Conservation (phyloP, 2,888 invertebrate genomes). For the Carterocephalus palaemon region DNA sequence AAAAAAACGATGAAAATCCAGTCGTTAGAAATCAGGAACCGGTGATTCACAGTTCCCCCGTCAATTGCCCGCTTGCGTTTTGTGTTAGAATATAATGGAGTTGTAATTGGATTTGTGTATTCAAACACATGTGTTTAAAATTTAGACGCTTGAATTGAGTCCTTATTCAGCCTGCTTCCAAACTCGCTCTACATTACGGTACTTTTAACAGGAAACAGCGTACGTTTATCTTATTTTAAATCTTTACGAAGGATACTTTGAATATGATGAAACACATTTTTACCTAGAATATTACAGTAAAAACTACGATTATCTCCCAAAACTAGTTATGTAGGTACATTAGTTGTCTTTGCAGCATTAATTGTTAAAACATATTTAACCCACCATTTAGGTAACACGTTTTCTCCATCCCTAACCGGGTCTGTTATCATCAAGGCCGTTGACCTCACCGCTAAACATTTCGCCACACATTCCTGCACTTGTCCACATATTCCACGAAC, state of each 20-base stretch:
- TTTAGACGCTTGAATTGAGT: constrained; percentile 15
- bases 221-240: too few relatives aligned
- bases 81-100: constrained; percentile 23
- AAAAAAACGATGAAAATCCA: constrained; percentile 62
- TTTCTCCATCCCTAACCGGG: constrained; percentile 30
- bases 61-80: constrained; percentile 18
- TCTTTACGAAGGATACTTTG: too few relatives aligned
- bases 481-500: constrained; percentile 29
- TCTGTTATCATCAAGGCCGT: constrained; percentile 32
- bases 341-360: too few relatives aligned
- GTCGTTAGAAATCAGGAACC: constrained; percentile 58
- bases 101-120: constrained; percentile 22
- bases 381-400: constrained; percentile 3
- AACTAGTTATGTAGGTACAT: too few relatives aligned
- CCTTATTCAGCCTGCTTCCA: constrained; percentile 17
- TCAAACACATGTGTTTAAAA: constrained; percentile 11
- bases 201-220: constrained; percentile 14
- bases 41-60: constrained; percentile 43
- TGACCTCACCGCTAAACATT: constrained; percentile 33
- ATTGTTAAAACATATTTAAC: neutral
- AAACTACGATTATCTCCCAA: too few relatives aligned
- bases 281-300: too few relatives aligned
- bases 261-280: too few relatives aligned
- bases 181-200: constrained; percentile 16
- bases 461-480: constrained; percentile 26